Conservation (phyloP, 1,140 invertebrate genomes). For the Heliconius congener region DNA sequence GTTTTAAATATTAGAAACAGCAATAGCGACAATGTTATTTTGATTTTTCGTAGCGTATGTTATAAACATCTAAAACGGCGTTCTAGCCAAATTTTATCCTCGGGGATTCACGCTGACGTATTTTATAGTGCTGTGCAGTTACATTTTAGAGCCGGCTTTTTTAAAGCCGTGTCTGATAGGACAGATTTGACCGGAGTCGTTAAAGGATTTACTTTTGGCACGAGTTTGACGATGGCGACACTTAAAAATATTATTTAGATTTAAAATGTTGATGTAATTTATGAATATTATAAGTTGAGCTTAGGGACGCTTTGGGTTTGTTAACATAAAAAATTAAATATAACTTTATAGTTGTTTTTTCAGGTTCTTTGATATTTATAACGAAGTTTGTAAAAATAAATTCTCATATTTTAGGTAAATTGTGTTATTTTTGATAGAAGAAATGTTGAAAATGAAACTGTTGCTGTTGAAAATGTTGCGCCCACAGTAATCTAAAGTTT, state of each 20-base stretch:
- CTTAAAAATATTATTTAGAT: slow-evolving; percentile 17
- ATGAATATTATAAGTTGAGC: neutral
- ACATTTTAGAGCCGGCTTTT: slow-evolving; percentile 41
- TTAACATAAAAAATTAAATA: neutral
- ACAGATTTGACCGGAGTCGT: slow-evolving; percentile 43
- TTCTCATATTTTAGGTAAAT: too few relatives aligned
- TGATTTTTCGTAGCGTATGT: slow-evolving; percentile 38
- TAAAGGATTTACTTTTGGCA: slow-evolving; percentile 38
- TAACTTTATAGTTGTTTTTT: neutral
- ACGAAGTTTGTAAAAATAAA: neutral
- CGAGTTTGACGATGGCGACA: slow-evolving; percentile 26
- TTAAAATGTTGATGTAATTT: neutral
- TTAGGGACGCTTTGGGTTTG: neutral
- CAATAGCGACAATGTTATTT: slow-evolving; percentile 33
- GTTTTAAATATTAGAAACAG: neutral
- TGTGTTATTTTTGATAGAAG: too few relatives aligned
- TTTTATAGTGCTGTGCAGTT: slow-evolving; percentile 42
- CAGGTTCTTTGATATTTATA: neutral
- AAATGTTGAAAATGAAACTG: too few relatives aligned
- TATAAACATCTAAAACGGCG: slow-evolving; percentile 44
- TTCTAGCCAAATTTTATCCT: slow-evolving; percentile 45
- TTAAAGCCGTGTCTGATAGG: slow-evolving; percentile 42
- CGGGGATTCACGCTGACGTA: slow-evolving; percentile 36
- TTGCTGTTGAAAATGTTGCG: too few relatives aligned
- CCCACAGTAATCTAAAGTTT: too few relatives aligned